Conservation (phyloP, 2,888 invertebrate species). For the Nymphalis c-album region DNA sequence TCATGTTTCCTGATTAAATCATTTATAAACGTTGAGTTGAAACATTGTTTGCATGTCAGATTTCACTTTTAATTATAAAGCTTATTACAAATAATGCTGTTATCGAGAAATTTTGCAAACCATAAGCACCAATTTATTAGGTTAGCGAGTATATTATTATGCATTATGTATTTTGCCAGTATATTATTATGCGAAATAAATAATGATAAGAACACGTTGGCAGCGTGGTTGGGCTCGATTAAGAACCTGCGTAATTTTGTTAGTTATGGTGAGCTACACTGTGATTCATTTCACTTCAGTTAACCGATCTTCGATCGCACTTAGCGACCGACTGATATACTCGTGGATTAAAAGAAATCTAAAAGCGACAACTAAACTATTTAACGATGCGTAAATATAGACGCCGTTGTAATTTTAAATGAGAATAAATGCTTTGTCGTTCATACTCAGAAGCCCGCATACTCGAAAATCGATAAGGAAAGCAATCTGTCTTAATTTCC, state of each 20-base stretch:
- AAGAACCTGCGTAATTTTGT: slow-evolving; percentile 56
- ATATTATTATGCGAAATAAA: slow-evolving; percentile 4
- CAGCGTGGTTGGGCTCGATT: slow-evolving; percentile 45
- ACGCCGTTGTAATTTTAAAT: slow-evolving; percentile 52
- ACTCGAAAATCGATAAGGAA: slow-evolving; percentile 61
- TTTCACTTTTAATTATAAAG: slow-evolving; percentile 19
- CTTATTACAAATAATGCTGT: not conserved
- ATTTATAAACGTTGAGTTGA: slow-evolving; percentile 14
- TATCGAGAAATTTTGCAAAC: slow-evolving; percentile 9
- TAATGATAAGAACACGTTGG: slow-evolving; percentile 28
- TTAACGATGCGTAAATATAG: slow-evolving; percentile 7
- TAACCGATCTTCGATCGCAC: slow-evolving; percentile 61
- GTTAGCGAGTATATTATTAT: not conserved
- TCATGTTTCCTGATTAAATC: slow-evolving; percentile 48
- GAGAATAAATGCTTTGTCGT: slow-evolving; percentile 49
- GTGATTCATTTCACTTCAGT: slow-evolving; percentile 52
- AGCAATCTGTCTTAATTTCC: slow-evolving; percentile 48
- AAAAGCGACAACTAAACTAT: slow-evolving; percentile 55
- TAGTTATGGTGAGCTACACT: slow-evolving; percentile 51
- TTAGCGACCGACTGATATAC: slow-evolving; percentile 39
- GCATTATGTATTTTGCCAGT: not conserved
- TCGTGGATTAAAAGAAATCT: slow-evolving; percentile 16
- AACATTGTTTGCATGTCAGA: slow-evolving; percentile 17
- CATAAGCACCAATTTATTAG: not conserved
- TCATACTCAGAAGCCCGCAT: slow-evolving; percentile 58